Evolutionary conservation across 2,113 vertebrate species (phyloP).

Genomic region (Podocnemis expansa): DNA sequence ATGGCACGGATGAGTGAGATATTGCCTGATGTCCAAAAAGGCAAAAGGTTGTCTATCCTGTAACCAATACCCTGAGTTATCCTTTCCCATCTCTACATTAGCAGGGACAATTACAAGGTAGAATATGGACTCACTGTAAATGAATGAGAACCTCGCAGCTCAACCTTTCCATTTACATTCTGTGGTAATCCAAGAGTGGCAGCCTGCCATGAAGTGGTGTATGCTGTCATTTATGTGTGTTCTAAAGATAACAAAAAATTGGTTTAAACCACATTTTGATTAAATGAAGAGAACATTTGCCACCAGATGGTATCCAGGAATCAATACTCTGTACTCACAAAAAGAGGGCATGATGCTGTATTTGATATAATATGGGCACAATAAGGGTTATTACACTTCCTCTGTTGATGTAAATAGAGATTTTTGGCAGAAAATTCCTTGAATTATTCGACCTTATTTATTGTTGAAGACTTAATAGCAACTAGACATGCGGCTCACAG

Average conservation of each 20-base stretch:
- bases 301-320: neutral
- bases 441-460: constrained; percentile 47
- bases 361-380: neutral
- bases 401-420: neutral
- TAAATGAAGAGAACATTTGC: neutral
- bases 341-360: neutral
- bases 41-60: neutral
- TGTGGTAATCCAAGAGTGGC: neutral
- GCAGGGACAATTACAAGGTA: neutral
- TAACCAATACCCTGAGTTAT: neutral
- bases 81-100: neutral
- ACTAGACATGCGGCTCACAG: constrained; percentile 34
- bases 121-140: neutral
- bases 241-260: neutral
- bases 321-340: neutral
- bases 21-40: neutral
- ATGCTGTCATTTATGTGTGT: neutral
- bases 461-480: constrained; percentile 37
- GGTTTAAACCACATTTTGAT: neutral
- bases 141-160: neutral
- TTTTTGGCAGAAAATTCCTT: constrained; percentile 12
- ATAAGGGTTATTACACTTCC: neutral
- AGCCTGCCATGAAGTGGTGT: neutral
- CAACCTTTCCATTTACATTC: neutral
- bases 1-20: neutral